phyloP scores from a whole-genome alignment of 2,797 vertebrate species.

The Lerista edwardsae region DNA sequence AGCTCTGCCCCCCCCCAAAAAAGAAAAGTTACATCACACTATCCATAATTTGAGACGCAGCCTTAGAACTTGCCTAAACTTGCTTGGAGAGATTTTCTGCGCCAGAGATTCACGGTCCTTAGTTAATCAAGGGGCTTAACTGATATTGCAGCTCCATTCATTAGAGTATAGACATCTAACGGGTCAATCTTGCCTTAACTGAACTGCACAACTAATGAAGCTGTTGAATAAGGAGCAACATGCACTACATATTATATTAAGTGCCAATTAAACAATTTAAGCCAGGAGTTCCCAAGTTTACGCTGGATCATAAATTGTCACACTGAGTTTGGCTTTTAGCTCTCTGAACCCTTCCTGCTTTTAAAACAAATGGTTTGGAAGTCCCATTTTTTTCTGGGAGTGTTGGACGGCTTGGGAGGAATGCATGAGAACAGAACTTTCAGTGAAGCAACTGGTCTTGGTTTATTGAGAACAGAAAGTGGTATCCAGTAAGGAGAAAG shows the following conservation, averaged over 20 bases:
- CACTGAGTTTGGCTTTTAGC: background rate
- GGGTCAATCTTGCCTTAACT: background rate
- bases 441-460: no score
- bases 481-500: no score
- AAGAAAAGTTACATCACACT: background rate
- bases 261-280: background rate
- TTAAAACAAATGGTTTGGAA: background rate
- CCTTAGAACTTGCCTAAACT: accelerated
- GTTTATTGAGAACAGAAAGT: no score
- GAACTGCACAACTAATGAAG: background rate
- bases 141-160: conserved; percentile 4
- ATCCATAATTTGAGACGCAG: background rate
- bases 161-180: background rate
- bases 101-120: background rate
- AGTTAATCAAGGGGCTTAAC: background rate
- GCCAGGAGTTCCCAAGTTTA: background rate
- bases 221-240: background rate
- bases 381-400: background rate
- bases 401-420: background rate
- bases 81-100: background rate
- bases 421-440: background rate
- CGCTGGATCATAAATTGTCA: background rate
- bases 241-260: conserved; percentile 1
- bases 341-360: background rate
- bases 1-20: background rate